Base-by-base conservation (phyloP, 2,113 vertebrate genomes). In the Siniperca knerii region DNA sequence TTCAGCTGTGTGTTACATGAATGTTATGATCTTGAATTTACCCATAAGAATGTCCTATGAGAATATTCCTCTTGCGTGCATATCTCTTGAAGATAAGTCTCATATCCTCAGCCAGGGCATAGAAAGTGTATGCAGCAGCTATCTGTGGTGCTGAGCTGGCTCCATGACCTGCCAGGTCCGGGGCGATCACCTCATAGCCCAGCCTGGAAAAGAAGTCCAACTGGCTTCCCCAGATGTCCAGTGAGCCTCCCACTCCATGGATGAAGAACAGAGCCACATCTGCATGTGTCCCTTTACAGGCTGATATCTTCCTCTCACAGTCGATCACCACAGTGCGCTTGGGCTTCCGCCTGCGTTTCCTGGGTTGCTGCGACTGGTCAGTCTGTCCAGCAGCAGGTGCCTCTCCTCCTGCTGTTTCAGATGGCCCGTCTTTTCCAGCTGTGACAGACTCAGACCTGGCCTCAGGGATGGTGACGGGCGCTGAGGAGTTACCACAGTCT, bases 221-320 rank as follows among this genome's bases (percentile, higher is more conserved):
- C 94, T 99, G 98, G 84, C 96, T 96, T 87, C 96, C 97, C 98
- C 98, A 99, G 92, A 99, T 99, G 84, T 98, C 97, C 90, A 98
- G 84, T 0, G 98, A 99, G 20, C 98, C 98, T 0, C 98, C 98
- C 0, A 99, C 98, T 0, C 98, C 98, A 0, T 99, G 98, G 88
- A 99, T 96, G 95, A 99, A 99, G 88, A 99, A 99, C 7, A 99
- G 94, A 4, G 96, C 97, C 84, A 99, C 96, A 0, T 99, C 98
- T 0, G 94, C 15, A 86, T 99, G 97, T 0, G 96, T 94, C 44
- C 95, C 98, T 85, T 97, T 98, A 93, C 98, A 99, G 89, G 96
- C 95, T 0, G 96, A 95, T 90, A 99, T 97, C 87, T 89, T 95
- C 86, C 97, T 96, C 92, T 97, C 94, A 67, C 97, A 97, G 90